Percentiles rank a stretch among this genome's conserved stretches.
phyloP scores from a whole-genome alignment of 1,140 invertebrate species.

The Cherax quadricarinatus region DNA sequence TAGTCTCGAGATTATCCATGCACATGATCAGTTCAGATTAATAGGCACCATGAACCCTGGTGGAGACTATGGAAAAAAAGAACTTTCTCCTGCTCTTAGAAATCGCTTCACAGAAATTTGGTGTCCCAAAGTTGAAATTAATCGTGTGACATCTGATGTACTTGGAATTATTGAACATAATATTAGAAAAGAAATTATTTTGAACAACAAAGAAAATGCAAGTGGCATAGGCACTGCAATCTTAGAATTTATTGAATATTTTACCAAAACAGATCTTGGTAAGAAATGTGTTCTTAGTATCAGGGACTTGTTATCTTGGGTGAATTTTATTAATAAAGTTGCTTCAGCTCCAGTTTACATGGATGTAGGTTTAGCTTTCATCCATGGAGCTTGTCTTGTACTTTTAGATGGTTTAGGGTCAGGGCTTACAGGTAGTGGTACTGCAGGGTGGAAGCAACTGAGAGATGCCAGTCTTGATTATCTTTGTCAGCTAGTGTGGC shows the following conservation, averaged over 20 bases:
- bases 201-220: slow-evolving; percentile 77
- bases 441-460: slow-evolving; percentile 64
- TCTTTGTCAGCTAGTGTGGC: slow-evolving; percentile 61
- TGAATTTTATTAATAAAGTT: slow-evolving; percentile 90
- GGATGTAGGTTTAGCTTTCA: slow-evolving; percentile 81
- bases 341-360: slow-evolving; percentile 73
- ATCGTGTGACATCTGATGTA: slow-evolving; percentile 83
- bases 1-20: slow-evolving; percentile 77
- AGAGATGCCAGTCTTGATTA: slow-evolving; percentile 60
- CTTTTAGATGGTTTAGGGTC: slow-evolving; percentile 93
- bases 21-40: slow-evolving; percentile 90
- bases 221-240: slow-evolving; percentile 84
- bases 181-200: slow-evolving; percentile 79
- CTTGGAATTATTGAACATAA: slow-evolving; percentile 89
- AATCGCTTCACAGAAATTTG: slow-evolving; percentile 99
- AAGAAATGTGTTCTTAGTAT: slow-evolving; percentile 87
- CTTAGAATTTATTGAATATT: slow-evolving; percentile 89
- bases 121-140: slow-evolving; percentile 84
- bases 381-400: slow-evolving; percentile 93
- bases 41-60: slow-evolving; percentile 99
- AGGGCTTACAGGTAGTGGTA: slow-evolving; percentile 74
- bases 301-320: slow-evolving; percentile 95
- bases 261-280: slow-evolving; percentile 84
- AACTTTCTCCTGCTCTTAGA: slow-evolving; percentile 96
- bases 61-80: slow-evolving; percentile 99